Evolutionary conservation across 2,888 invertebrate genomes (phyloP), one percentile per base, ranked within the genome.

Genomic region (Napeogenes sylphis): DNA sequence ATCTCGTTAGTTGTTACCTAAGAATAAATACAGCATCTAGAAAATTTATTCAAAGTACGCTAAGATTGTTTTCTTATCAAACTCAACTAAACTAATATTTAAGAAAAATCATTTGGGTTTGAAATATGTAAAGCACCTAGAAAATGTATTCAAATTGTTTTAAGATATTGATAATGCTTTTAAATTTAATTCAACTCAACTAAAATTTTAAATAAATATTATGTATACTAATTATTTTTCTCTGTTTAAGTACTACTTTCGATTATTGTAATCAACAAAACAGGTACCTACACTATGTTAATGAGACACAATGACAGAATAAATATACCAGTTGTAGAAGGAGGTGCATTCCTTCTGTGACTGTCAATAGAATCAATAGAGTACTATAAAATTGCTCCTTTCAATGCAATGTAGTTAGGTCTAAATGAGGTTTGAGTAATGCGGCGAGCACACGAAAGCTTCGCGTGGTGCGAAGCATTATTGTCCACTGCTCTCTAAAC

Each of bases 381-480:
- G 80, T 81, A 87, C 86, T 86, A 87, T 89, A 89, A 89, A 87
- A 87, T 86, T 78, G 81, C 79, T 83, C 80, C 85, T 82, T 84
- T 85, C 85, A 87, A 87, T 87, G 86, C 86, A 76, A 76, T 79
- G 80, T 83, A 83, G 88, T 87, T 87, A 85, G 81, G 76, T 84
- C 83, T 86, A 90, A 90, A 90, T 89, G 90, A 90, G 88, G 83
- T 81, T 84, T 89, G 90, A 90, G 86, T 90, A 87, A 90, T 90
- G 89, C 80, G 73, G 72, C 70, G 74, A 67, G 72, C 78, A 83
- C 88, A 90, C 89, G 89, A 85, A 84, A 75, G 79, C 74, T 71
- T 87, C 74, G 87, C 88, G 88, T 87, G 87, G 87, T 71, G 74
- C 73, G 63, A 71, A 56, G 68, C 72, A 73, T 74, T 75, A 73